These are phyloP conservation scores for Muscicapa striata DNA, from an alignment of 2,797 vertebrate species.

Conservation along the genomic window DNA sequence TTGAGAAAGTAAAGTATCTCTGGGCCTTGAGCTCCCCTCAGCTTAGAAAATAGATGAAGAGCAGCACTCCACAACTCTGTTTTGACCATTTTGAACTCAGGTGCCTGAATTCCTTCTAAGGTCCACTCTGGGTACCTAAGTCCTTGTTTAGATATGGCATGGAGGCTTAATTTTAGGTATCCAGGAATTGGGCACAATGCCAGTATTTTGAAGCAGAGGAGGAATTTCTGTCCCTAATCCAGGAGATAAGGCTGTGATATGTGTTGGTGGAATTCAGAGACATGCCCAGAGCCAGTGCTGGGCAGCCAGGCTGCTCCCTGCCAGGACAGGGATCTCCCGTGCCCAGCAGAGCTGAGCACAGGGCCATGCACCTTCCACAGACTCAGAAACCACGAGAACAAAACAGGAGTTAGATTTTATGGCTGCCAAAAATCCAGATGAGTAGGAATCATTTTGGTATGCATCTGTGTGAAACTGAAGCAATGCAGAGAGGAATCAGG, in stretches of 20 bases:
- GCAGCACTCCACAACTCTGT: not conserved
- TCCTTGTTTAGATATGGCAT: not conserved
- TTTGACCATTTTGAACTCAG: not conserved
- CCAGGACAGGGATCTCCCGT: rapidly evolving
- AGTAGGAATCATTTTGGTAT: not conserved
- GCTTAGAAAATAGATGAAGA: not conserved
- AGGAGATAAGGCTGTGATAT: not conserved
- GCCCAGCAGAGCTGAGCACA: rapidly evolving
- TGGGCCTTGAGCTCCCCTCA: not conserved
- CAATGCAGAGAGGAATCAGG: not conserved
- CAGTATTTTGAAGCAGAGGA: not conserved
- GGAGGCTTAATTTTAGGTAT: not conserved
- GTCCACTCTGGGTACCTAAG: not conserved
- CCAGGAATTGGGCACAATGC: not conserved
- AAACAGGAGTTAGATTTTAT: not conserved
- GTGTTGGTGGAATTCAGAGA: not conserved
- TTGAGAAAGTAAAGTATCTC: not conserved
- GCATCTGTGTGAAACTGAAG: not conserved
- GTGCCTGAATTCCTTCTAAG: not conserved
- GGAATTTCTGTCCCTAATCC: not conserved
- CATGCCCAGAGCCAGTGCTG: rapidly evolving
- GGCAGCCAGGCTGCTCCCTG: not conserved
- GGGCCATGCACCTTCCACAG: not conserved
- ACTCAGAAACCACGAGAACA: not conserved
- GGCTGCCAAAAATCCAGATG: not conserved